Conservation (phyloP, 2,113 vertebrate species). For the Athene noctua region DNA sequence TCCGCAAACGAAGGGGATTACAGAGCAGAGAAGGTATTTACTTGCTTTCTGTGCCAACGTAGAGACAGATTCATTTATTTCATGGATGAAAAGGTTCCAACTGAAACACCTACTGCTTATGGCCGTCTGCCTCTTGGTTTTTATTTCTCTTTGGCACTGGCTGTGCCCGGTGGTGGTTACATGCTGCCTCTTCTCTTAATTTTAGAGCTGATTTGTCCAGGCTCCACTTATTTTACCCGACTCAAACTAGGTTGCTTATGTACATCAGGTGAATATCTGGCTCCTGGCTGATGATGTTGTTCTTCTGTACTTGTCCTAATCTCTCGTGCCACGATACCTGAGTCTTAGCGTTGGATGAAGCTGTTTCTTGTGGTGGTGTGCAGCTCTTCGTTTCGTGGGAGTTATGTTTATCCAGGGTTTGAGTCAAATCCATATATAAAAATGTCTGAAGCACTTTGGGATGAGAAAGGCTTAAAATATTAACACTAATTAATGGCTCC, state of each 20-base stretch:
- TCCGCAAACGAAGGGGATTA: not conserved
- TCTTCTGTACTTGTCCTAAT: not conserved
- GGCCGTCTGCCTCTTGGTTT: not conserved
- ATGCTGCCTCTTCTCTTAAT: not conserved
- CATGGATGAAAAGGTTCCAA: not conserved
- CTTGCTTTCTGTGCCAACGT: not conserved
- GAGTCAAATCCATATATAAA: constrained; percentile 39
- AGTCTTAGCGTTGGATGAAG: not conserved
- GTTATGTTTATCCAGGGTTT: constrained; percentile 16
- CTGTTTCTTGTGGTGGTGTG: not conserved
- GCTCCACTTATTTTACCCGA: not conserved
- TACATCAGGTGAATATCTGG: not conserved
- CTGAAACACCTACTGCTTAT: not conserved
- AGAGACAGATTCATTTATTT: not conserved
- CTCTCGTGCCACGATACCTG: fast-evolving
- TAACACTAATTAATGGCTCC: constrained; percentile 49
- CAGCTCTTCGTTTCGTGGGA: not conserved
- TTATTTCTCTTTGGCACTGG: not conserved
- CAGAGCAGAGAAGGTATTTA: not conserved
- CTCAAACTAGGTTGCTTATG: fast-evolving
- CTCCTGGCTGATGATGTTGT: not conserved
- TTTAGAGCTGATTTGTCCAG: not conserved
- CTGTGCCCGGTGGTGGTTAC: not conserved
- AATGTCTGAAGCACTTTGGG: not conserved
- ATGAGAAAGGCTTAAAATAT: constrained; percentile 52